Base-by-base conservation (phyloP, 2,888 invertebrate genomes). In the Eugnorisma glareosa region DNA sequence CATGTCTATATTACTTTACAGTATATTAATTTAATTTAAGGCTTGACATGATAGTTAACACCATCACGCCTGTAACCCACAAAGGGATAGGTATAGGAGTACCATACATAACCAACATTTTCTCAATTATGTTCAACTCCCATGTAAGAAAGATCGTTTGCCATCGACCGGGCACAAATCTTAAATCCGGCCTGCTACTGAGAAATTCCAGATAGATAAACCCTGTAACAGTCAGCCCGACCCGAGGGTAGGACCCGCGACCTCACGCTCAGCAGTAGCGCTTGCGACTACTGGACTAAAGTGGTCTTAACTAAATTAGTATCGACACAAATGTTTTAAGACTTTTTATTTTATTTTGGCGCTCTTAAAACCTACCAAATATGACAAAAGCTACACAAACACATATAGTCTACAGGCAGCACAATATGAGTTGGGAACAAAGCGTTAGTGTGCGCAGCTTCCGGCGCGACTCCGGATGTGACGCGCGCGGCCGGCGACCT, bases 381-480 rank as follows among this genome's bases (percentile, higher is more conserved):
- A 43, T 51, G 13, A 43, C 43, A 73, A 72, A 31, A 64, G 24
- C 37, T 35, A 73, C 54, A 72, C 54, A 35, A 28, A 48, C 68
- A 80, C 63, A 78, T 45, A 74, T 74, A 66, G 61, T 40, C 24
- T 37, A 67, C 54, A 57, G 74, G 71, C 75, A 79, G 31, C 63
- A 86, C 79, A 88, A 84, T 83, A 74, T 84, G 88, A 83, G 84
- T 40, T 21, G 69, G 64, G 76, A 86, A 89, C 89, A 90, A 89
- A 89, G 84, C 82, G 74, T 75, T 82, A 81, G 88, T 87, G 89
- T 86, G 90, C 89, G 89, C 88, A 86, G 87, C 85, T 86, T 92
- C 92, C 93, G 90, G 88, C 85, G 89, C 85, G 86, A 82, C 86
- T 78, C 75, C 91, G 93, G 91, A 91, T 88, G 90, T 85, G 89